These are phyloP conservation scores for Catharus fuscescens DNA, from an alignment of 2,113 vertebrate genomes.

Conservation along the genomic window DNA sequence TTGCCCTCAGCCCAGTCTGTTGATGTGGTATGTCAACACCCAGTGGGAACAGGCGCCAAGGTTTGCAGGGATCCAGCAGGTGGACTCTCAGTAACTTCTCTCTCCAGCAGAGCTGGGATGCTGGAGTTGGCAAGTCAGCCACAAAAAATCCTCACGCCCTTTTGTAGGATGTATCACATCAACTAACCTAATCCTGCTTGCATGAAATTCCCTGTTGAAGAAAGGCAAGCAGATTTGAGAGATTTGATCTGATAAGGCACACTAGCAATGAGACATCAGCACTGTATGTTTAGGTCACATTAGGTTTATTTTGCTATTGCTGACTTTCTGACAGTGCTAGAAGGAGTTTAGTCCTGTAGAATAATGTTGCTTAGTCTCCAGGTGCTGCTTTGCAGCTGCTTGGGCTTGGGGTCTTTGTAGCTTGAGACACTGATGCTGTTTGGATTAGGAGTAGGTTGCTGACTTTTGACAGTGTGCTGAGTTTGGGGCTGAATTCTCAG, in stretches of 20 bases:
- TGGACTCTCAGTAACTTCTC: neutral
- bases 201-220: neutral
- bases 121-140: neutral
- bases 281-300: neutral
- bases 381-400: neutral
- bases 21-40: neutral
- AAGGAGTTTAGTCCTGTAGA: neutral
- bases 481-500: neutral
- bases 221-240: neutral
- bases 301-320: neutral
- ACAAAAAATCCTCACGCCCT: neutral
- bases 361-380: neutral
- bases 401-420: neutral
- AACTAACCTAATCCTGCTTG: neutral
- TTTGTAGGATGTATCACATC: neutral
- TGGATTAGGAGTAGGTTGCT: neutral
- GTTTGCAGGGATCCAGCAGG: constrained; percentile 4
- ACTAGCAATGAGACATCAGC: neutral
- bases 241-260: neutral
- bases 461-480: neutral
- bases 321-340: neutral
- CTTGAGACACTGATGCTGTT: neutral
- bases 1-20: neutral
- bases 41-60: neutral
- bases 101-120: neutral